Base-by-base conservation (phyloP, 2,888 invertebrate genomes). In the Tetranychus truncatus region DNA sequence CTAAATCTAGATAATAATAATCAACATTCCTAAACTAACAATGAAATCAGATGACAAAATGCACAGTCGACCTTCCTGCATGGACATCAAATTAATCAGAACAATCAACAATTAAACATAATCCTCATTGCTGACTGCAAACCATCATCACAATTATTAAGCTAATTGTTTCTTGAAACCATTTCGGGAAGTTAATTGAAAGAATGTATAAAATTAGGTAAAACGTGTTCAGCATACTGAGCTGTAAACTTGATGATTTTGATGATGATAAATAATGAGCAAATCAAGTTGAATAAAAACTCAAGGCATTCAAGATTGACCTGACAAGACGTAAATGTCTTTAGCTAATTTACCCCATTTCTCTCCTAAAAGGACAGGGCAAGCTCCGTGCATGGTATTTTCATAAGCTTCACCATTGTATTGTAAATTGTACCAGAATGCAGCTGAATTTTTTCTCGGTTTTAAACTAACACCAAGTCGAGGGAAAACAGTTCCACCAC, bases 401-500 rank as follows among this genome's bases (percentile, higher is more conserved):
- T 87, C 87, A 84, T 97, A 92, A 6, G 96, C 96, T 80, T 94
- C 92, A 0, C 96, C 96, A 78, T 89, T 92, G 2, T 89, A 88
- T 82, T 91, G 89, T 78, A 97, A 86, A 84, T 97, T 97, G 82
- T 89, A 88, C 96, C 96, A 97, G 84, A 93, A 95, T 3, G 92
- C 92, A 7, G 95, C 95, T 21, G 91, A 87, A 20, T 94, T 91
- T 84, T 91, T 91, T 80, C 87, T 87, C 0, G 99, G 97, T 87
- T 89, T 90, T 75, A 97, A 84, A 45, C 91, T 88, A 65, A 91
- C 86, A 24, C 90, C 90, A 21, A 96, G 85, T 78, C 89, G 87
- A 0, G 96, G 93, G 83, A 99, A 99, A 20, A 97, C 99, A 0
- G 99, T 99, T 6, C 95, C 95, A 21, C 99, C 99, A 3, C 99